Evolutionary conservation across 1,140 invertebrate species (phyloP).

Genomic region (Pseudomyrmex dendroicus): DNA sequence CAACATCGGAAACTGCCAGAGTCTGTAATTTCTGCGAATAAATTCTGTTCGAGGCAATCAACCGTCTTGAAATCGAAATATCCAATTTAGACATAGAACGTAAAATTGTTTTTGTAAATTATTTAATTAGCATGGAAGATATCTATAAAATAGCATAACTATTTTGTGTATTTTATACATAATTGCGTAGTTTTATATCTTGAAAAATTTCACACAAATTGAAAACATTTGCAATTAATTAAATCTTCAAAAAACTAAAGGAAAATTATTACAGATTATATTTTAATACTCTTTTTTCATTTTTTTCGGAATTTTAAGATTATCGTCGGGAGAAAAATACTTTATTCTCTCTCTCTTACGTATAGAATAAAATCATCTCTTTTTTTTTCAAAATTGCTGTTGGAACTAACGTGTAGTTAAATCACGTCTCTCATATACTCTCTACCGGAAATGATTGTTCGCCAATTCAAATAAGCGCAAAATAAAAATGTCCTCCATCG

Average conservation of each 20-base stretch:
- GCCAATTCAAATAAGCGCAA: constrained; percentile 42
- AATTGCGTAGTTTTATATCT: not conserved
- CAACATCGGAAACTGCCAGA: constrained; percentile 11
- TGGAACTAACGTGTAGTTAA: constrained; percentile 21
- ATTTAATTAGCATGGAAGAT: not conserved
- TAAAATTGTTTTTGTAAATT: not conserved
- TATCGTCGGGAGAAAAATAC: constrained; percentile 8
- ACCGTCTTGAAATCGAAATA: constrained; percentile 13
- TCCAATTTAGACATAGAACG: not conserved
- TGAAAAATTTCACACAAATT: not conserved
- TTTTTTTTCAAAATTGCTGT: not conserved
- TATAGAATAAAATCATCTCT: not conserved
- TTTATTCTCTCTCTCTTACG: not conserved
- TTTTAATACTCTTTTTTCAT: not conserved
- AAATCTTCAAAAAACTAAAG: not conserved
- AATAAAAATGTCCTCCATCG: constrained; percentile 58
- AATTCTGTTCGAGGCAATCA: not conserved
- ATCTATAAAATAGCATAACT: not conserved
- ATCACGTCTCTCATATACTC: not conserved
- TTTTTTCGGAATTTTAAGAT: not conserved
- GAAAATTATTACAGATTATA: not conserved
- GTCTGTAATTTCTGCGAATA: not conserved
- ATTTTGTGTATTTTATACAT: not conserved
- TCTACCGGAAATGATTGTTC: constrained; percentile 40
- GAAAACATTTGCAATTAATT: not conserved